Percentiles rank a stretch among this genome's conserved stretches.
phyloP scores from a whole-genome alignment of 2,113 vertebrate species.

The Crotalus viridis region DNA sequence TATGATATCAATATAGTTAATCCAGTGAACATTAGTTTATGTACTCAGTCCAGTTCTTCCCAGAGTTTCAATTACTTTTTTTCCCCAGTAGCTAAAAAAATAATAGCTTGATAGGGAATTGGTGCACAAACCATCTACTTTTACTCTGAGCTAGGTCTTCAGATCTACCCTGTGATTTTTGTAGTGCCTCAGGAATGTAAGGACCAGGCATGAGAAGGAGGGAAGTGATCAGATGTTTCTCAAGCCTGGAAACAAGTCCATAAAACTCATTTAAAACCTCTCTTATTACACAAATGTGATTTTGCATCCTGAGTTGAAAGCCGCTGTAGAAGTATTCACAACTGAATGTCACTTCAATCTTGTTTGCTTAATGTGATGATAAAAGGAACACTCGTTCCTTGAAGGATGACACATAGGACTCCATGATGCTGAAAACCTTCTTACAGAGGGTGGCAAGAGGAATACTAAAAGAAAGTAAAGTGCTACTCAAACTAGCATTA shows the following conservation, averaged over 20 bases:
- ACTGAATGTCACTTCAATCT: slow-evolving; percentile 30
- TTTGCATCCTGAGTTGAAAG: not conserved
- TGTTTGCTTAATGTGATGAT: not conserved
- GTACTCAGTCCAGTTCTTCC: not conserved
- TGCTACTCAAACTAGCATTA: not conserved
- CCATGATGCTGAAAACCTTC: not conserved
- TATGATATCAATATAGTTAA: not conserved
- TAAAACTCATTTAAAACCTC: slow-evolving; percentile 5
- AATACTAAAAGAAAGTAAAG: not conserved
- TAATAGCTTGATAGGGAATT: not conserved
- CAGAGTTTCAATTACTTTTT: not conserved
- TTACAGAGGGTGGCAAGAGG: not conserved
- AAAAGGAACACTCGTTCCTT: not conserved
- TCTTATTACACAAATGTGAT: slow-evolving; percentile 6
- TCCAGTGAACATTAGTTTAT: not conserved
- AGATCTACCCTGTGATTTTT: not conserved
- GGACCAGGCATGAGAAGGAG: not conserved
- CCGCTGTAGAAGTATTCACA: not conserved
- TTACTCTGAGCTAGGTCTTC: not conserved
- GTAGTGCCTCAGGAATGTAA: not conserved
- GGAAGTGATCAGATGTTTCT: not conserved
- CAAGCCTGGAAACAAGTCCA: not conserved
- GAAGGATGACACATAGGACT: not conserved
- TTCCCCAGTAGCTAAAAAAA: not conserved
- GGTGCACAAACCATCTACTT: not conserved